These are phyloP conservation scores for Teleogryllus occipitalis DNA, from an alignment of 1,140 invertebrate species.

Conservation along the genomic window DNA sequence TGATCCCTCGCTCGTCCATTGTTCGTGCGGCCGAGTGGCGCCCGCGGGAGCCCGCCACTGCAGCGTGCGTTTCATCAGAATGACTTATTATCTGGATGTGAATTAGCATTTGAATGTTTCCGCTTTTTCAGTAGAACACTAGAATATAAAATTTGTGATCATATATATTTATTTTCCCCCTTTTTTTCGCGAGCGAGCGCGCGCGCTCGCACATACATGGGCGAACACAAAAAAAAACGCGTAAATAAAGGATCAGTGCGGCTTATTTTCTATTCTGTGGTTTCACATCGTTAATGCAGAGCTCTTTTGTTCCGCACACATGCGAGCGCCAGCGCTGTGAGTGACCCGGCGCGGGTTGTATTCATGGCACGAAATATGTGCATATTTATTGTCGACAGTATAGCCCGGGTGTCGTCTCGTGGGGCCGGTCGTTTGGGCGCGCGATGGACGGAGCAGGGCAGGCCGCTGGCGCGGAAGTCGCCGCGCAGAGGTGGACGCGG, in stretches of 20 bases:
- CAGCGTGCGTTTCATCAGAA: background rate
- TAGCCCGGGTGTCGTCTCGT: background rate
- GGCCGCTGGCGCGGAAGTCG: background rate
- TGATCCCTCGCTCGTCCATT: background rate
- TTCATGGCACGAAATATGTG: background rate
- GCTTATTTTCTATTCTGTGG: constrained; percentile 4
- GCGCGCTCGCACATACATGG: background rate
- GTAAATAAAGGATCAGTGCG: background rate
- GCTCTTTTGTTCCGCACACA: background rate
- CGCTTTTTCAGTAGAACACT: background rate
- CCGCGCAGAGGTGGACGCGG: background rate
- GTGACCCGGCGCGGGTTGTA: background rate
- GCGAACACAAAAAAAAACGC: background rate
- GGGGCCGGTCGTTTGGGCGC: background rate
- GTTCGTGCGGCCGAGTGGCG: background rate
- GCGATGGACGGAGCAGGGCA: background rate
- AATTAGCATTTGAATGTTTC: constrained; percentile 1
- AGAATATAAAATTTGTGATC: constrained; percentile 6
- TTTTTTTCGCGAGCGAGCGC: background rate
- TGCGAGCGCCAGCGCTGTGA: background rate
- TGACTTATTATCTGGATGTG: background rate
- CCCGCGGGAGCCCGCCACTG: background rate
- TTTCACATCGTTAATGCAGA: background rate
- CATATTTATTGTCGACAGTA: constrained; percentile 1
- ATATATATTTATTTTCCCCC: background rate